Evolutionary conservation across 2,797 vertebrate species (phyloP), one percentile per base, ranked within the genome.

Genomic region (Mus minutoides): DNA sequence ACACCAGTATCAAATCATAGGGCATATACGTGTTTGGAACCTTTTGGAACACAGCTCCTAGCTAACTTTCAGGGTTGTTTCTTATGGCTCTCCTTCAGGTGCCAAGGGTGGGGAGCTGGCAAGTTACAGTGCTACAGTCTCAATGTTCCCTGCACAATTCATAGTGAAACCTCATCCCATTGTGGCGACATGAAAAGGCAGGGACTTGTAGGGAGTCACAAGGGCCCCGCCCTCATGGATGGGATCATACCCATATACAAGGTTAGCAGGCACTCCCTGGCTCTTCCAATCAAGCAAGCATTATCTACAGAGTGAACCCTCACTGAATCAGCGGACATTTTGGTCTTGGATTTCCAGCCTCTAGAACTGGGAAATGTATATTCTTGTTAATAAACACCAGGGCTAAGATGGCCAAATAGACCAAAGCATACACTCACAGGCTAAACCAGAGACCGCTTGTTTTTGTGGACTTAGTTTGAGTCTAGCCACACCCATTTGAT

Each of bases 401-500:
- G n/a, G 22, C 40, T 62, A 31, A 91, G 26, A 17, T 29, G 43
- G 69, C 31, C 37, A 12, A 77, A 92, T 21, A 43, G 37, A 69
- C 37, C 40, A 83, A 90, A 26, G 26, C 3, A 4, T 34, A 67
- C 43, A 67, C 43, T 46, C 12, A 49, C 6, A 13, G 7, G 76
- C 21, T 90, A 92, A 82, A 71, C 31, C 56, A 49, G 73, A 78
- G 37, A 40, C 14, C 58, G 19, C 6, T 10, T 85, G 54, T 31
- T 82, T 93, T 86, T 95, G 37, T 79, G 58, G 86, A 93, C 82
- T 64, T 88, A 93, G 73, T 95, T 95, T 79, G 91, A 19, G 62
- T 75, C 75, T 0, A 56, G 26, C 52, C 78, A 71, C 0, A 0
- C 6, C 31, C 17, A 26, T 73, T 86, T 26, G 56, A 49, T 92